Evolutionary conservation across 2,888 invertebrate genomes (phyloP), one percentile per base, ranked within the genome.

Genomic region (Drosophila nr. medialis): DNA sequence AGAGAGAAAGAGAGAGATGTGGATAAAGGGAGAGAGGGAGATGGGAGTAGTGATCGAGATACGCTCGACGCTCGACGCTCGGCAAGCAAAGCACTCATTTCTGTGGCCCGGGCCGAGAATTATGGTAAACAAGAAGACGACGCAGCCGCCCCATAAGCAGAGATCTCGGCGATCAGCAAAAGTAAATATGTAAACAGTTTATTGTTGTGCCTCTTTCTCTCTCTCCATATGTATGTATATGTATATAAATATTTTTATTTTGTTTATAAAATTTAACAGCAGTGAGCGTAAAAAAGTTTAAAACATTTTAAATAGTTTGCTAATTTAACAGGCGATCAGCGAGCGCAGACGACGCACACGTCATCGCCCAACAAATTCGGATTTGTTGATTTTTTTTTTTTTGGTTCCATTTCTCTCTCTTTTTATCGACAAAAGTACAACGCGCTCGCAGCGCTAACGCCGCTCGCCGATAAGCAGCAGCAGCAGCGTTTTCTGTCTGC

Each of bases 291-390:
- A 86, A 88, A 91, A 90, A 91, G 90, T 90, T 88, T 91, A 86
- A 91, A 91, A 91, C 91, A 86, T 91, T 90, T 91, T 91, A 91
- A 90, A 91, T 90, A 91, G 91, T 91, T 91, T 90, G 91, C 87
- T 86, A 88, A 88, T 82, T 86, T 80, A 90, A 82, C 83, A 90
- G 90, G 90, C 77, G 77, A 72, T 13, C 90, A 90, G 81, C 56
- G 59, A 30, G 18, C 8, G 18, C 45, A 71, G 63, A 34, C 45
- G 51, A 50, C 24, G 49, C 64, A 29, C 34, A 34, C 66, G 58
- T 59, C 68, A 59, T 24, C 51, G 18, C 38, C 48, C 67, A 76
- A 59, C 49, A 50, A 68, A 61, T 84, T 60, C 13, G 38, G 38
- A 29, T 49, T 38, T 54, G 40, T 50, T 69, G 21, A 10, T 30